A percentile compares a stretch with the other conserved stretches of the same genome.
phyloP scores from a whole-genome alignment of 2,113 vertebrate species.

The Percopsis transmontana region DNA sequence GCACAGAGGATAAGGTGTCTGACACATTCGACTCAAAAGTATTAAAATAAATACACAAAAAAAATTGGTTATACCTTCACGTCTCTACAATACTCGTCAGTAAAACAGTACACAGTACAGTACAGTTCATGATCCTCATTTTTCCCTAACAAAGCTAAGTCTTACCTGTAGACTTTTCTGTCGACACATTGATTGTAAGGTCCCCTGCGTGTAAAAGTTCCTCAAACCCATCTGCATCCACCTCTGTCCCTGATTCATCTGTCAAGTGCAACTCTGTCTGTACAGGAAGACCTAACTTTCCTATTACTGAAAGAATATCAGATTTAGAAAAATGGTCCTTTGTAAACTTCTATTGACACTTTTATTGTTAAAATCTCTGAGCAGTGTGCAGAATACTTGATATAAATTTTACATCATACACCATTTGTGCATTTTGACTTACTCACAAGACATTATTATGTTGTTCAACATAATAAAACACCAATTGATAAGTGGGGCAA shows the following conservation, averaged over 20 bases:
- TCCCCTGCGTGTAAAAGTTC: slow-evolving; percentile 15
- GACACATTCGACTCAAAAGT: neutral
- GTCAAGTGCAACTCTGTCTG: slow-evolving; percentile 18
- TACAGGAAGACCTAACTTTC: slow-evolving; percentile 22
- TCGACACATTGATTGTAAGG: slow-evolving; percentile 20
- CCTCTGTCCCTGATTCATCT: slow-evolving; percentile 21
- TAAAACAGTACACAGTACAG: neutral
- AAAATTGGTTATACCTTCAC: neutral
- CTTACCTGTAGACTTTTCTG: slow-evolving; percentile 25
- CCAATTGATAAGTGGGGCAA: neutral
- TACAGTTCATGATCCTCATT: slow-evolving; percentile 5
- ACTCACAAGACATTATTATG: neutral
- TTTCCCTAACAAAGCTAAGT: slow-evolving; percentile 15
- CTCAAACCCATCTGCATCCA: slow-evolving; percentile 21
- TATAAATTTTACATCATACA: neutral
- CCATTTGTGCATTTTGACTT: neutral
- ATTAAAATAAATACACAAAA: neutral
- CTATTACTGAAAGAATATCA: slow-evolving; percentile 20
- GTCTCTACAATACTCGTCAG: neutral
- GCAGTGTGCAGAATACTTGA: neutral
- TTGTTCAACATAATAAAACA: slow-evolving; percentile 3
- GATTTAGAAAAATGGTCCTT: slow-evolving; percentile 9
- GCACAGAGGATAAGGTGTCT: neutral
- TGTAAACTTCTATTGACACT: neutral
- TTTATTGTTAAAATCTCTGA: neutral